Evolutionary conservation across 2,888 invertebrate genomes (phyloP).

Genomic region (Chaetoderma sp.): DNA sequence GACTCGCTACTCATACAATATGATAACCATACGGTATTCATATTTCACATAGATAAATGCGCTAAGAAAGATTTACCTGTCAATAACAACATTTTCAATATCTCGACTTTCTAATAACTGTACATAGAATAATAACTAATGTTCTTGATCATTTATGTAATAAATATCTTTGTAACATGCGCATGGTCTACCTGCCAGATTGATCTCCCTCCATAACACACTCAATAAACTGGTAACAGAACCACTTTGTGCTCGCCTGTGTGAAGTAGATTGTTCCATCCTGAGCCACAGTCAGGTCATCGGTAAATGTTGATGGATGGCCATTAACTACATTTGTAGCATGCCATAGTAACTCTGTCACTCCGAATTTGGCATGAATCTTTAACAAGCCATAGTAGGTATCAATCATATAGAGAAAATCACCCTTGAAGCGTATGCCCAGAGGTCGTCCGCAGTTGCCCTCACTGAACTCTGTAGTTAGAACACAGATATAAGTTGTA

Average conservation of each 20-base stretch:
- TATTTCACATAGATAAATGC: too few species aligned
- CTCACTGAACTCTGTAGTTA: too few species aligned
- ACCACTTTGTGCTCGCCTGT: conserved; percentile 83
- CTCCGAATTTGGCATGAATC: conserved; percentile 80
- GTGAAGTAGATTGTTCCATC: conserved; percentile 92
- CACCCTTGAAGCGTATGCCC: conserved; percentile 86
- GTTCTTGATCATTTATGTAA: too few species aligned
- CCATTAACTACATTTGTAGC: conserved; percentile 80
- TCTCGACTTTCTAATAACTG: too few species aligned
- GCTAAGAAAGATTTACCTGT: too few species aligned
- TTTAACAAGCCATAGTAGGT: conserved; percentile 90
- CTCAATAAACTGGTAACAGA: conserved; percentile 79
- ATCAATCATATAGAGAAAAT: conserved; percentile 77
- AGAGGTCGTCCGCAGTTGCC: conserved; percentile 90
- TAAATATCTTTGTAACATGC: too few species aligned
- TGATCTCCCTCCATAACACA: conserved; percentile 78
- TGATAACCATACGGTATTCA: too few species aligned
- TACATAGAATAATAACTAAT: too few species aligned
- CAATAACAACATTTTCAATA: too few species aligned
- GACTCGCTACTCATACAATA: too few species aligned
- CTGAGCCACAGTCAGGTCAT: conserved; percentile 80
- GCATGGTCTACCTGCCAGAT: conserved; percentile 93
- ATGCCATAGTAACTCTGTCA: conserved; percentile 75
- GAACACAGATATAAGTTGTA: too few species aligned
- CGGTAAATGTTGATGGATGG: conserved; percentile 73